A percentile compares a stretch with the other conserved stretches of the same genome.
phyloP scores from a whole-genome alignment of 1,140 invertebrate genomes.

The Drosophila prosaltans region DNA sequence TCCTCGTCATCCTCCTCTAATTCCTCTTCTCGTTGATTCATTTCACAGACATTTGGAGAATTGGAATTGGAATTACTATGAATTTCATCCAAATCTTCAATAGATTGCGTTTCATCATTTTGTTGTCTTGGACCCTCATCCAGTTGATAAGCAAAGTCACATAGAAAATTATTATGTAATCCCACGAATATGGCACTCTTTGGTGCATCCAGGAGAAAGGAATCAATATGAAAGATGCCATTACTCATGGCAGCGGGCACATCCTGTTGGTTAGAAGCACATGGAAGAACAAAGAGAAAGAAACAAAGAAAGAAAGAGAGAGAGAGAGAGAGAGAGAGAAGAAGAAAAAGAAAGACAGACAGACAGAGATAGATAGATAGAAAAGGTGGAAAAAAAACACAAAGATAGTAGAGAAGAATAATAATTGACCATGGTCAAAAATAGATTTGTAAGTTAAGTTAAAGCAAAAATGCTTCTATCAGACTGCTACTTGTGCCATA shows the following conservation, averaged over 20 bases:
- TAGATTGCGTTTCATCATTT: background rate
- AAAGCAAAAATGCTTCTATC: background rate
- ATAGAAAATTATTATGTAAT: conserved; percentile 74
- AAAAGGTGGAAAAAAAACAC: conserved; percentile 36
- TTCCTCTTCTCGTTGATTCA: background rate
- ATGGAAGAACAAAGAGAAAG: conserved; percentile 55
- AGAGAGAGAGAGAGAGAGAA: conserved; percentile 5
- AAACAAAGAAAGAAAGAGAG: conserved; percentile 27
- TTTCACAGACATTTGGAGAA: background rate
- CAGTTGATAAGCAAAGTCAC: conserved; percentile 51
- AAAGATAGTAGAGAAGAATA: conserved; percentile 22
- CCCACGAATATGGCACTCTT: conserved; percentile 82
- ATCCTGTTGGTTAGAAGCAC: conserved; percentile 75
- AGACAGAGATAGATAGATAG: conserved; percentile 47
- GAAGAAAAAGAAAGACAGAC: conserved; percentile 19
- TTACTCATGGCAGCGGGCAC: conserved; percentile 67
- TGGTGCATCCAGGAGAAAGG: conserved; percentile 77
- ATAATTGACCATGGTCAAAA: conserved; percentile 12
- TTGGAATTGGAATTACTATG: background rate
- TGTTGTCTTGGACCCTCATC: background rate
- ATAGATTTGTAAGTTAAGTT: conserved; percentile 5
- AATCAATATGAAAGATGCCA: conserved; percentile 81
- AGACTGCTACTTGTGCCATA: background rate
- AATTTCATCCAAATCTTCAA: background rate
- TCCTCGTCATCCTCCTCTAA: background rate